Percentiles rank a stretch among this genome's conserved stretches.
phyloP scores from a whole-genome alignment of 2,888 invertebrate genomes.

The Melanophora roralis region DNA sequence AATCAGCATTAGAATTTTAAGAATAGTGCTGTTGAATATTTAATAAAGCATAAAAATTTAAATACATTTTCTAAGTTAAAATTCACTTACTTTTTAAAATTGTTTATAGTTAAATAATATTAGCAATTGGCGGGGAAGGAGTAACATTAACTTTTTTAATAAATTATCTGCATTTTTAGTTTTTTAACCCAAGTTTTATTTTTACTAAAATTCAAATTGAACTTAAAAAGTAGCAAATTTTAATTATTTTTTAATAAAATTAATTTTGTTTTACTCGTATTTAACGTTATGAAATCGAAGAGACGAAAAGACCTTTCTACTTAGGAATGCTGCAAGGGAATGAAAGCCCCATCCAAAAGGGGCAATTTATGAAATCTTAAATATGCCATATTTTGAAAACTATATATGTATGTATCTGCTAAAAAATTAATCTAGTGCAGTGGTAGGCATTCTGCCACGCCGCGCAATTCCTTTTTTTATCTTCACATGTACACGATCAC shows the following conservation, averaged over 20 bases:
- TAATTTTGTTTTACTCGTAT: neutral
- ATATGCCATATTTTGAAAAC: too few species aligned
- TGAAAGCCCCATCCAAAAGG: neutral
- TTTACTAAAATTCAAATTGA: neutral
- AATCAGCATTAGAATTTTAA: neutral
- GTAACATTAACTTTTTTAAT: neutral
- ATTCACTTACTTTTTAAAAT: neutral
- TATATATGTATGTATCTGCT: too few species aligned
- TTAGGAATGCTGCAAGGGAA: too few species aligned
- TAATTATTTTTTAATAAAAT: neutral
- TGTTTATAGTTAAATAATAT: neutral
- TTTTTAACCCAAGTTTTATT: neutral
- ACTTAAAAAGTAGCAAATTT: neutral
- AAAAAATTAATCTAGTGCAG: too few species aligned
- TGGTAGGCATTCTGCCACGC: too few species aligned
- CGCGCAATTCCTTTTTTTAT: too few species aligned
- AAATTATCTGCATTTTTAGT: neutral
- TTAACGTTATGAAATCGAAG: too few species aligned
- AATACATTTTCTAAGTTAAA: conserved; percentile 40
- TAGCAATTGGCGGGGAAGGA: neutral
- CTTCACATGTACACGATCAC: too few species aligned
- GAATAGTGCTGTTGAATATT: conserved; percentile 40
- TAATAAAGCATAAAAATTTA: conserved; percentile 51
- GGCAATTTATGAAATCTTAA: too few species aligned
- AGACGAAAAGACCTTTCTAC: too few species aligned